Base-by-base conservation (phyloP, 2,797 vertebrate species). In the Sebastiscus albofasciatus region DNA sequence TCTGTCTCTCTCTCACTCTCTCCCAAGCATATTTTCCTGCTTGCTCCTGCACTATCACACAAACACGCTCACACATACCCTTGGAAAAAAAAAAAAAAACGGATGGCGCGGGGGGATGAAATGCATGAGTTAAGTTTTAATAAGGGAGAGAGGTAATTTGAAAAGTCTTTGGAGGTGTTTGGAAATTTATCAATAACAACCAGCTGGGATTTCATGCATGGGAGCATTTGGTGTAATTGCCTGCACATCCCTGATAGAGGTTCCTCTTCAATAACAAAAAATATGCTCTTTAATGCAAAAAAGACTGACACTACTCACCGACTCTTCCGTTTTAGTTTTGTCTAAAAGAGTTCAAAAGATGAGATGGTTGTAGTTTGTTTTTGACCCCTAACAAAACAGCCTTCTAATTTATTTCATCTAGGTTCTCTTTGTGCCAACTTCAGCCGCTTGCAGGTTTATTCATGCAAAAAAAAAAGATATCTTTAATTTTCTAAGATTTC, bases 161-260 rank as follows among this genome's bases (percentile, higher is more conserved):
- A 96, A 96, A 96, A 96, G 94, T 95, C 94, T 96, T 94, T 87
- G 90, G 93, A 94, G 93, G 94, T 94, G 93, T 96, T 96, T 92
- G 87, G 92, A 94, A 95, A 95, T 96, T 94, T 96, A 96, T 96
- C 96, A 96, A 96, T 96, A 96, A 96, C 94, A 95, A 92, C 89
- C 96, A 96, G 95, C 93, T 94, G 93, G 95, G 93, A 96, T 96
- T 96, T 96, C 93, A 96, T 94, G 95, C 96, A 96, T 96, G 96
- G 92, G 77, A 93, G 94, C 92, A 93, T 95, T 94, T 90, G 90
- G 94, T 96, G 95, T 96, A 96, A 96, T 96, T 96, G 96, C 94
- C 95, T 96, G 95, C 92, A 94, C 94, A 93, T 93, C 88, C 94
- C 93, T 93, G 95, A 96, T 96, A 96, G 93, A 95, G 93, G 92